Conservation (phyloP, 1,140 invertebrate species). For the Cheumatopsyche charites region DNA sequence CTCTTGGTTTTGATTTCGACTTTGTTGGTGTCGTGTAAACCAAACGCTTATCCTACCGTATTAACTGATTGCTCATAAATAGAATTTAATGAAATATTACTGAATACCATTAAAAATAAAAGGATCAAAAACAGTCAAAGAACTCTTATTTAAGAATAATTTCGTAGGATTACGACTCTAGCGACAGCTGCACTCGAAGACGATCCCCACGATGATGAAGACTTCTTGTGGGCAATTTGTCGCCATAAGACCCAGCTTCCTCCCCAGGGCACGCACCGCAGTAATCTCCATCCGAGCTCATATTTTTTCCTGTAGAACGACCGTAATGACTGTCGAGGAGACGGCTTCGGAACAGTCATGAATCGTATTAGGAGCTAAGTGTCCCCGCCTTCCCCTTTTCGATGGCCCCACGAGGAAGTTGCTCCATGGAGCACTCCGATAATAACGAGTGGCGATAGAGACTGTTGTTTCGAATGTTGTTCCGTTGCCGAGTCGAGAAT, state of each 20-base stretch:
- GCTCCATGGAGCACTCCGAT: background rate
- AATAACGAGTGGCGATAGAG: too few species aligned
- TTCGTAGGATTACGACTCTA: too few species aligned
- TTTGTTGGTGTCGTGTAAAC: too few species aligned
- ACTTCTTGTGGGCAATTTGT: slow-evolving; percentile 17
- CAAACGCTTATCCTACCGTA: too few species aligned
- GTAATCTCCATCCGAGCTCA: slow-evolving; percentile 31
- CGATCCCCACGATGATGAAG: slow-evolving; percentile 23
- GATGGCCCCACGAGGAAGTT: background rate
- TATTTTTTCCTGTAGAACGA: slow-evolving; percentile 8
- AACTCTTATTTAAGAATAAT: too few species aligned
- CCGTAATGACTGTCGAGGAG: slow-evolving; percentile 30
- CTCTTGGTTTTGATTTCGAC: too few species aligned
- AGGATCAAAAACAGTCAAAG: too few species aligned
- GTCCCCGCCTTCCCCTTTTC: background rate
- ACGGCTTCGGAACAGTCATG: slow-evolving; percentile 5
- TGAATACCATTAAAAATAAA: too few species aligned
- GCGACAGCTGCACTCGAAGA: slow-evolving; percentile 24
- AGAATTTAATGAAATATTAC: too few species aligned
- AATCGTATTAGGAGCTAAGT: slow-evolving; percentile 21
- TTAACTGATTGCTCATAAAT: too few species aligned
- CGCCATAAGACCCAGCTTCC: slow-evolving; percentile 14
- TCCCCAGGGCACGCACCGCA: slow-evolving; percentile 22
- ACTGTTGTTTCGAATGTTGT: too few species aligned
- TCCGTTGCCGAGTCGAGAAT: too few species aligned